A percentile compares a stretch with the other conserved stretches of the same genome.
phyloP scores from a whole-genome alignment of 2,888 invertebrate species.

The Scrobipalpa atriplicella region DNA sequence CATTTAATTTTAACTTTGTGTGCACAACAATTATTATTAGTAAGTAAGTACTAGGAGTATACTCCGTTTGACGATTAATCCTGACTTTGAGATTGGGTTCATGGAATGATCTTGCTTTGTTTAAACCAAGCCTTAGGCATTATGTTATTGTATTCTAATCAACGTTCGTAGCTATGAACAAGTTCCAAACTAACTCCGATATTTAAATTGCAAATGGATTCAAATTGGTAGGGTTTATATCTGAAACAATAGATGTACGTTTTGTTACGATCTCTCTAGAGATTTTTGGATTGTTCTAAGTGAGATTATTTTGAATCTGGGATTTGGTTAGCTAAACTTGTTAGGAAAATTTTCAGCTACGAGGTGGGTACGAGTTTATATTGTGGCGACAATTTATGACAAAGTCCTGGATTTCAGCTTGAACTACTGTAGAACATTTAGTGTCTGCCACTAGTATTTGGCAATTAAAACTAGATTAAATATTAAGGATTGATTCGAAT shows the following conservation, averaged over 20 bases:
- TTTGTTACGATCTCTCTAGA: background rate
- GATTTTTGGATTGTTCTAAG: background rate
- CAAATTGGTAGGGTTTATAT: background rate
- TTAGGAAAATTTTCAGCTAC: too few species aligned
- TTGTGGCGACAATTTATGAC: too few species aligned
- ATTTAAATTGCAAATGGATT: background rate
- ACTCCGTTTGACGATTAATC: too few species aligned
- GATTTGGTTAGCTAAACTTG: background rate
- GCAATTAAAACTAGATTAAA: too few species aligned
- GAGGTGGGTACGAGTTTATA: too few species aligned
- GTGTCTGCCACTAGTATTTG: too few species aligned
- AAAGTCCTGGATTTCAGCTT: too few species aligned
- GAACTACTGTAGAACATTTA: too few species aligned
- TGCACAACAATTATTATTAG: too few species aligned
- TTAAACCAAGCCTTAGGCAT: background rate
- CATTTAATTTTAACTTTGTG: too few species aligned
- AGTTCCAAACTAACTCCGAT: slow-evolving; percentile 6
- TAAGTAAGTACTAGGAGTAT: too few species aligned
- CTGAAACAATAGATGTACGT: background rate
- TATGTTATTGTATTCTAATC: slow-evolving; percentile 1
- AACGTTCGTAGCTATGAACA: background rate
- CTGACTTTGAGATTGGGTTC: background rate
- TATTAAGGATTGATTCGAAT: too few species aligned
- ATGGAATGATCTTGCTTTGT: slow-evolving; percentile 3
- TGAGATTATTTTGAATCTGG: background rate